Evolutionary conservation across 2,888 invertebrate genomes (phyloP).

Genomic region (Aproaerema taeniolella): DNA sequence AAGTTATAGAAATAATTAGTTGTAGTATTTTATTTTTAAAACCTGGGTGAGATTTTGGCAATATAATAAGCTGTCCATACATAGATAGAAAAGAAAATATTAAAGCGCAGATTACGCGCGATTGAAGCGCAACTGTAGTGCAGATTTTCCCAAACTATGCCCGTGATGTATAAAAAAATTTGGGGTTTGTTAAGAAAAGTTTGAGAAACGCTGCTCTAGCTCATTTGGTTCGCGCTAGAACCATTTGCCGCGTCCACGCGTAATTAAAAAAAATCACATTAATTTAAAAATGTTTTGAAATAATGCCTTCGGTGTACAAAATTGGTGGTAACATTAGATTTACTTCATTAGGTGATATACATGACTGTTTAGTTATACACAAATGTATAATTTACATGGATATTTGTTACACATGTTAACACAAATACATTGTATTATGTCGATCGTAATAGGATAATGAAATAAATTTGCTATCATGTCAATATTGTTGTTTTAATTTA

Average conservation of each 20-base stretch:
- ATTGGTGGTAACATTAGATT: conserved; percentile 20
- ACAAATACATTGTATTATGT: conserved; percentile 53
- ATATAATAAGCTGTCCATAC: conserved; percentile 25
- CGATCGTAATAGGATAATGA: conserved; percentile 57
- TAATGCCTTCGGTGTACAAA: conserved; percentile 36
- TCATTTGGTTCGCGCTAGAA: too few species aligned
- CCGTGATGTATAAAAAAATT: too few species aligned
- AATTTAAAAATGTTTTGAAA: too few species aligned
- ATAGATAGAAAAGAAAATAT: too few species aligned
- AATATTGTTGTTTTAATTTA: conserved; percentile 30
- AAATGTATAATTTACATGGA: conserved; percentile 32
- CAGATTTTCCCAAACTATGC: too few species aligned
- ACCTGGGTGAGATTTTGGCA: conserved; percentile 20
- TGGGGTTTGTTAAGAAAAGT: too few species aligned
- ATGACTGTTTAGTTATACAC: conserved; percentile 31
- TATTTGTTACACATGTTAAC: conserved; percentile 41
- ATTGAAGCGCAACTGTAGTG: too few species aligned
- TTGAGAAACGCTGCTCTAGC: too few species aligned
- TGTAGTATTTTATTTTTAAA: conserved; percentile 28
- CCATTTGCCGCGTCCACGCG: too few species aligned
- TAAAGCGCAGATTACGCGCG: too few species aligned
- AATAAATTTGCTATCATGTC: conserved; percentile 72
- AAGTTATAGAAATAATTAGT: conserved; percentile 31
- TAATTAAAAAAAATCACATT: too few species aligned
- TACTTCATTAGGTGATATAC: conserved; percentile 27